Percentiles rank a stretch among this genome's conserved stretches.
These are phyloP conservation scores for Synanthedon myopaeformis DNA, from an alignment of 2,888 invertebrate species.

Conservation along the genomic window DNA sequence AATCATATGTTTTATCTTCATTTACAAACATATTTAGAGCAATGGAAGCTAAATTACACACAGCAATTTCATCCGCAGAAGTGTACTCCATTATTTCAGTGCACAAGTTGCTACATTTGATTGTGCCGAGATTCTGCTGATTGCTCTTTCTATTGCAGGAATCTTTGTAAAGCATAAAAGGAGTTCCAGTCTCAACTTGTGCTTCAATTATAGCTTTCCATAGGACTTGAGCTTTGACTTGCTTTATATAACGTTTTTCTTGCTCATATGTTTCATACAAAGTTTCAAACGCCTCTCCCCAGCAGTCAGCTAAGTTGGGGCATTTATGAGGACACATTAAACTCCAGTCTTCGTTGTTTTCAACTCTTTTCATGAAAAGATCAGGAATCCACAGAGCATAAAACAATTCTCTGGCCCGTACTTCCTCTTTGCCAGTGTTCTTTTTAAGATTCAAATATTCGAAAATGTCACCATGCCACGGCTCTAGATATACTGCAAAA, in stretches of 20 bases:
- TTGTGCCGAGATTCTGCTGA: slow-evolving; percentile 97
- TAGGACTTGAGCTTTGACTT: slow-evolving; percentile 84
- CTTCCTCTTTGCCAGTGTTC: slow-evolving; percentile 96
- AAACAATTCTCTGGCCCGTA: slow-evolving; percentile 94
- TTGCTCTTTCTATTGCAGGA: slow-evolving; percentile 97
- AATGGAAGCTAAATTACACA: slow-evolving; percentile 97
- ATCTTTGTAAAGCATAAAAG: slow-evolving; percentile 97
- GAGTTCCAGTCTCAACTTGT: slow-evolving; percentile 97
- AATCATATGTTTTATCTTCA: slow-evolving; percentile 85
- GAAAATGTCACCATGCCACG: slow-evolving; percentile 98
- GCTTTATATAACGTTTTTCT: slow-evolving; percentile 77
- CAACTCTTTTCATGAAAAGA: slow-evolving; percentile 96
- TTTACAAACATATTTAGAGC: slow-evolving; percentile 95
- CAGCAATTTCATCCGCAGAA: slow-evolving; percentile 92
- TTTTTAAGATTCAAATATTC: slow-evolving; percentile 95
- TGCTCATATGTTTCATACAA: slow-evolving; percentile 89
- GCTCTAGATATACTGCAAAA: slow-evolving; percentile 97
- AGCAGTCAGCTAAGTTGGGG: slow-evolving; percentile 90
- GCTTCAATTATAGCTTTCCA: slow-evolving; percentile 96
- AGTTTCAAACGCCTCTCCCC: slow-evolving; percentile 94
- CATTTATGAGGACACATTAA: slow-evolving; percentile 97
- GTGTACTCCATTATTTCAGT: slow-evolving; percentile 98
- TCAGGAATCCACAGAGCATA: slow-evolving; percentile 99
- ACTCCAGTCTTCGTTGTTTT: slow-evolving; percentile 88
- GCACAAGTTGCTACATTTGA: slow-evolving; percentile 97